phyloP scores from a whole-genome alignment of 1,140 invertebrate species.

The Triops longicaudatus region DNA sequence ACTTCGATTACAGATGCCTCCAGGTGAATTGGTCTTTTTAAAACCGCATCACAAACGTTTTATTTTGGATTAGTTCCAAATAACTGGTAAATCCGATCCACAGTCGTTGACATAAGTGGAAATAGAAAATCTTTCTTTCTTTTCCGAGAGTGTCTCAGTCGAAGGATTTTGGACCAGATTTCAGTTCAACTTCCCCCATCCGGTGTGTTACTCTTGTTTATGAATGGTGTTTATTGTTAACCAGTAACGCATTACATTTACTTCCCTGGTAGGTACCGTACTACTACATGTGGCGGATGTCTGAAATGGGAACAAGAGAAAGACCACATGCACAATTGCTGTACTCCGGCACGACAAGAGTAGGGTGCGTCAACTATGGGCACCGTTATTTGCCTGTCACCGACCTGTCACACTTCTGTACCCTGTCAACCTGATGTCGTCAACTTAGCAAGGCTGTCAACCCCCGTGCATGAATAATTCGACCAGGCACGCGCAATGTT shows the following conservation, averaged over 20 bases:
- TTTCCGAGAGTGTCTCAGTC: no score
- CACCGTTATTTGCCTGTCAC: conserved; percentile 10
- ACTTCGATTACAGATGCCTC: no score
- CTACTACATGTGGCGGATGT: not conserved
- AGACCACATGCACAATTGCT: not conserved
- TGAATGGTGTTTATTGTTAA: conserved; percentile 6
- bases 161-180: not conserved
- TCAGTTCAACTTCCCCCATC: not conserved
- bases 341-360: not conserved
- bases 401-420: conserved; percentile 11
- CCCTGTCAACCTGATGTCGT: not conserved
- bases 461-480: not conserved
- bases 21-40: no score
- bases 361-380: not conserved
- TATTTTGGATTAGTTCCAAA: no score
- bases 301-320: not conserved
- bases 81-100: no score
- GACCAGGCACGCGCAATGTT: not conserved
- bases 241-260: not conserved
- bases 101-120: no score
- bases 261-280: not conserved
- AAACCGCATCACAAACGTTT: no score
- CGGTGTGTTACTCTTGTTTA: not conserved
- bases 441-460: not conserved
- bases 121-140: no score